A percentile compares a stretch with the other conserved stretches of the same genome.
Evolutionary conservation across 2,797 vertebrate species (phyloP).

Genomic region (Rachycentron canadum): DNA sequence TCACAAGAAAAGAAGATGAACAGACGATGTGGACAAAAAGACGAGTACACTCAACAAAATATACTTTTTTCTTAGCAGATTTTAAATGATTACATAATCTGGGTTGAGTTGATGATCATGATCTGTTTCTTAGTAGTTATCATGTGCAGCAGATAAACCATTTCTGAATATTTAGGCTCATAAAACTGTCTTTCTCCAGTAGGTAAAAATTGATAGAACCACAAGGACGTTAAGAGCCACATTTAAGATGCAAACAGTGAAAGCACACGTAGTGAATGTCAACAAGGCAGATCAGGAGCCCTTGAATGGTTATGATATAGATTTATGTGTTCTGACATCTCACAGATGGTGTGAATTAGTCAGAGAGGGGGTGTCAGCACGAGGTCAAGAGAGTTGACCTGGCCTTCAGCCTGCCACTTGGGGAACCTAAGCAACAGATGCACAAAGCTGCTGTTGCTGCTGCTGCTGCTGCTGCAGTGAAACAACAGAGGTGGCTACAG

Average conservation of each 20-base stretch:
- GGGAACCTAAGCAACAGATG: constrained; percentile 68
- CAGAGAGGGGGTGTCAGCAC: constrained; percentile 69
- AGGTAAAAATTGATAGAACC: constrained; percentile 19
- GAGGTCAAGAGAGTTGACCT: constrained; percentile 78
- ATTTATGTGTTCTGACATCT: constrained; percentile 80
- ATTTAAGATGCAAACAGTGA: constrained; percentile 38
- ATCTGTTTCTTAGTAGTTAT: constrained; percentile 43
- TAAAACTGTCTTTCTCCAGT: constrained; percentile 19
- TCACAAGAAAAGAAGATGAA: not conserved
- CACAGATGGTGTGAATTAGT: constrained; percentile 84
- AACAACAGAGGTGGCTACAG: constrained; percentile 59
- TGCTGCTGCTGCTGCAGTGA: constrained; percentile 52
- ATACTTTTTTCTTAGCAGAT: too few species aligned
- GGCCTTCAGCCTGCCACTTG: constrained; percentile 77
- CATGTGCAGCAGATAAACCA: constrained; percentile 41
- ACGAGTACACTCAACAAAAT: too few species aligned
- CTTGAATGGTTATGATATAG: constrained; percentile 72
- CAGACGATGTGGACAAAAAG: not conserved
- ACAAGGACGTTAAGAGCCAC: constrained; percentile 4
- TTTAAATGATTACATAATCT: constrained; percentile 58
- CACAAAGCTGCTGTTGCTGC: constrained; percentile 37
- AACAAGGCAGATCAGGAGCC: constrained; percentile 50
- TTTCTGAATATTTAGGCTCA: constrained; percentile 27
- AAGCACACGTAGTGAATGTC: constrained; percentile 50
- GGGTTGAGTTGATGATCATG: constrained; percentile 39